Evolutionary conservation across 1,140 invertebrate genomes (phyloP), one percentile per base, ranked within the genome.

Genomic region (Drosophila varians): DNA sequence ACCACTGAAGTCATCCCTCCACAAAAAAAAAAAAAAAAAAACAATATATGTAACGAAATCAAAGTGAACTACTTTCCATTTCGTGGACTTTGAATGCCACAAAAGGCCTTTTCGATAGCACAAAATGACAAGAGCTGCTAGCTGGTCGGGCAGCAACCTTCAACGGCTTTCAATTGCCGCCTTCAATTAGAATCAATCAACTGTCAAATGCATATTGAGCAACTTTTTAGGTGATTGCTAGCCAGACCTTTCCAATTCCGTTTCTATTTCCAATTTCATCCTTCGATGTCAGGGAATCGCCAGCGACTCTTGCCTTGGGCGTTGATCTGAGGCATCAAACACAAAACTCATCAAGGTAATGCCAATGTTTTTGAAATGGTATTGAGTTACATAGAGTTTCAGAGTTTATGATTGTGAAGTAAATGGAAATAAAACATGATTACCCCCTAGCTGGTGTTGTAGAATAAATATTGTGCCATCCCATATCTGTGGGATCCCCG

Each of bases 171-270:
- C 60, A 36, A 53, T 66, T 66, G 26, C 47, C 21, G 60, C 60
- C 26, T 65, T 66, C 62, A 66, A 66, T 66, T 66, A 66, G 46
- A 66, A 66, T 66, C 62, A 66, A 66, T 52, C 60, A 66, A 48
- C 25, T 65, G 61, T 65, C 58, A 49, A 65, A 64, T 64, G 58
- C 25, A 65, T 31, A 64, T 65, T 40, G 60, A 58, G 54, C 58
- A 58, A 46, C 42, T 25, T 62, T 65, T 62, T 31, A 26, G 43
- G 54, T 34, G 43, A 43, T 23, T 34, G 58, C 38, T 57, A 43
- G 58, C 58, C 26, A 62, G 54, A 36, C 58, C 61, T 65, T 51
- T 64, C 21, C 4, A 21, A 21, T 51, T 64, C 61, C 51, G 51
- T 64, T 64, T 64, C 61, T 64, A 64, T 64, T 64, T 64, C 43